Evolutionary conservation across 2,888 invertebrate species (phyloP).

Genomic region (Cantharis rufa): DNA sequence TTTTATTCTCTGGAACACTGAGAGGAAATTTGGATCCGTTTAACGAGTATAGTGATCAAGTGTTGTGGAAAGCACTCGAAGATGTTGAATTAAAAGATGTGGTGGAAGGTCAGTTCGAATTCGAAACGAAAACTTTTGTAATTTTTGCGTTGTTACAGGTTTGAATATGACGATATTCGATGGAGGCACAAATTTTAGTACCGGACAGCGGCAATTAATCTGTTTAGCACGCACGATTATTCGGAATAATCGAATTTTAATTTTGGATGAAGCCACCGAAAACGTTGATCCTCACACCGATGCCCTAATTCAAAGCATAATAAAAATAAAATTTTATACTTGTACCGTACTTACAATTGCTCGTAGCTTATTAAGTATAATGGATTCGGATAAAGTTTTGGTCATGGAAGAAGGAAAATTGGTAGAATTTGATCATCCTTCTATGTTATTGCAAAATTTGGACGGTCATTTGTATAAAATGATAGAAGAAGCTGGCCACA

Average conservation of each 20-base stretch:
- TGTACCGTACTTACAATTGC: constrained; percentile 81
- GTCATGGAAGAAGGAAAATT: constrained; percentile 76
- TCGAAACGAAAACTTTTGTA: not conserved
- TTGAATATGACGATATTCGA: not conserved
- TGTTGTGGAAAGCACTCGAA: constrained; percentile 83
- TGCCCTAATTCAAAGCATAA: not conserved
- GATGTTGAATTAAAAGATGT: constrained; percentile 79
- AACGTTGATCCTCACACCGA: not conserved
- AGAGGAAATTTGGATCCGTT: constrained; percentile 90
- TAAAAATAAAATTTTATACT: constrained; percentile 57
- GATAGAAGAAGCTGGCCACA: not conserved
- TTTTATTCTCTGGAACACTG: constrained; percentile 84
- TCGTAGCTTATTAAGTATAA: constrained; percentile 77
- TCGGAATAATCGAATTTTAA: not conserved
- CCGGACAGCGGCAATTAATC: not conserved
- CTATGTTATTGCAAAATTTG: constrained; percentile 60
- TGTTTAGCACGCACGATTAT: constrained; percentile 1
- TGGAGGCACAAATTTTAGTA: not conserved
- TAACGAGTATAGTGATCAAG: constrained; percentile 74
- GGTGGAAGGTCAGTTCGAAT: constrained; percentile 52
- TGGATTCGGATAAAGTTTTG: constrained; percentile 62
- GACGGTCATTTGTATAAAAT: constrained; percentile 5
- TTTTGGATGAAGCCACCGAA: not conserved
- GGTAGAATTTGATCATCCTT: constrained; percentile 76
- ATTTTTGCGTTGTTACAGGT: not conserved